Base-by-base conservation (phyloP, 2,113 vertebrate species). In the Corydoras sp. region DNA sequence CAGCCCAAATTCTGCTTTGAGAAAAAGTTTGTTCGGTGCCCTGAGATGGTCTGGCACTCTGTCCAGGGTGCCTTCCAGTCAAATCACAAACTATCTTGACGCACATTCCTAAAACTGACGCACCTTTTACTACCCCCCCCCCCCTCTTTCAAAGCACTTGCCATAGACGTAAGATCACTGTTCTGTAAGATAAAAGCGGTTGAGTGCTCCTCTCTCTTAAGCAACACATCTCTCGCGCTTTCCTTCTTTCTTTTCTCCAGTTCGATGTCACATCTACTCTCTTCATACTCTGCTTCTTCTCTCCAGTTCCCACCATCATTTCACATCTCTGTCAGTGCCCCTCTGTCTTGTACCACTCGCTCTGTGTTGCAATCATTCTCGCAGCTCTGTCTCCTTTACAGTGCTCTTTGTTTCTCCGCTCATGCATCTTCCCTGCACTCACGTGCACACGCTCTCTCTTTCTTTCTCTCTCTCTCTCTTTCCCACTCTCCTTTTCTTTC, bases 331-430 rank as follows among this genome's bases (percentile, higher is more conserved):
- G 69, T 71, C 69, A 56, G 61, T 29, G 62, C 13, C 18, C 54
- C n/a, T 54, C 60, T 63, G 51, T 63, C 53, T 48, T 56, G 51
- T 55, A 71, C 24, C n/a, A 3, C 65, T 77, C 29, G 50, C 48
- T 59, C 61, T 67, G 13, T 51, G 58, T 68, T 65, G 66, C 55
- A 62, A 29, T 63, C 65, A 51, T 43, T 54, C 51, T 75, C 55
- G 65, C 56, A 68, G 50, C 30, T 54, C 69, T 62, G 69, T 54
- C n/a, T 59, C 73, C 49, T 69, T 73, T 58, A 65, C 70, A 64
- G 65, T 68, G 66, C 43, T 72, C 35, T 68, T 72, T 72, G 55
- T 62, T 72, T 60, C 59, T 11, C 54, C 51, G 48, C 50, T 31
- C 62, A 55, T 49, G 66, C 61, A 55, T 54, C 55, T 65, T 30